Conservation (phyloP, 2,797 vertebrate genomes). For the Alauda arvensis region DNA sequence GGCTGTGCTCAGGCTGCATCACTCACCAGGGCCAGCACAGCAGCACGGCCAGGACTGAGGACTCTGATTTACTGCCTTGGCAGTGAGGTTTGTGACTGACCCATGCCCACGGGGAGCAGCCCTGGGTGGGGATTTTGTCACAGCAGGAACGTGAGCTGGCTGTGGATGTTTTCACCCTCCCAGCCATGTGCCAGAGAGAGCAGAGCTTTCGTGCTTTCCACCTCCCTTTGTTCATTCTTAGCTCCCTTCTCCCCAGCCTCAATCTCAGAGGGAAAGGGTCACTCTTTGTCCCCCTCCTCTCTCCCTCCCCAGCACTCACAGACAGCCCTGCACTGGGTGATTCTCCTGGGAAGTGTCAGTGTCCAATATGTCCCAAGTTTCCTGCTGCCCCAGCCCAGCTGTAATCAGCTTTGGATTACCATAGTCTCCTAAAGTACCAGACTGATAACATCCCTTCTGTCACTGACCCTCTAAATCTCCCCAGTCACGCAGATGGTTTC, state of each 20-base stretch:
- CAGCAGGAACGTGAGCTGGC: rapidly evolving
- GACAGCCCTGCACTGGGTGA: rapidly evolving
- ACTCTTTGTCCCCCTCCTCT: rapidly evolving
- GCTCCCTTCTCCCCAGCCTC: not conserved
- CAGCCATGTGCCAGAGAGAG: rapidly evolving
- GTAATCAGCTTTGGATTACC: constrained; percentile 46
- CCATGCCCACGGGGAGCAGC: not conserved
- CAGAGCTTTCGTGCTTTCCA: not conserved
- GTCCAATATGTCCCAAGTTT: not conserved
- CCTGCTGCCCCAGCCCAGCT: not conserved
- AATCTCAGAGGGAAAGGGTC: not conserved
- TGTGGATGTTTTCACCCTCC: not conserved
- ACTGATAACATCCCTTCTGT: constrained; percentile 1
- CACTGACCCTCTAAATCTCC: not conserved
- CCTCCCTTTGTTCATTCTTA: not conserved
- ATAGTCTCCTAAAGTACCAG: not conserved
- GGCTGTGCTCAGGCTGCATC: not conserved
- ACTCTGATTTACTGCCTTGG: not conserved
- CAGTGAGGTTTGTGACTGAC: not conserved
- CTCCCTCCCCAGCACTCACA: rapidly evolving
- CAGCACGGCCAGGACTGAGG: not conserved
- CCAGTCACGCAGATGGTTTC: not conserved
- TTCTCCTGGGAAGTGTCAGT: not conserved
- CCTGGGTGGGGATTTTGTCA: not conserved
- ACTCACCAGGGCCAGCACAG: not conserved